Evolutionary conservation across 2,797 vertebrate genomes (phyloP), one percentile per base, ranked within the genome.

Genomic region (Apogon hyalosoma): DNA sequence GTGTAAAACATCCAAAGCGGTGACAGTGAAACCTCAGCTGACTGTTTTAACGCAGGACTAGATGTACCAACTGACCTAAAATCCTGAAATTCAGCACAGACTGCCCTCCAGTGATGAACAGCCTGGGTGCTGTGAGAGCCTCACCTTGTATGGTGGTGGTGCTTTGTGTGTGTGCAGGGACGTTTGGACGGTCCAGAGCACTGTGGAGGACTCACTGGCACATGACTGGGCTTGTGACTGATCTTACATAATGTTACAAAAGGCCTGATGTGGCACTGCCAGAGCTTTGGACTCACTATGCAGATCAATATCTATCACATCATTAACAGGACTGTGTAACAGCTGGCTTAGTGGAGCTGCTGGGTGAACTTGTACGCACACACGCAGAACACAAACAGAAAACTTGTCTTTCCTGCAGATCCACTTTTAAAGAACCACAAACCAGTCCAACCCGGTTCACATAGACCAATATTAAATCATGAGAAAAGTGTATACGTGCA

Each of bases 111-210:
- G 21, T 33, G 62, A 50, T 49, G 63, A 59, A 28, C 60, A 50
- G 56, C 53, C 4, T 24, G 11, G 57, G 53, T 53, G 70, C 36
- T n/a, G 56, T 69, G 51, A 28, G 60, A 78, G 69, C 47, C 57
- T 82, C 77, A 82, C 85, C 87, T 89, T 89, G 88, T 88, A 88
- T 82, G 83, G 84, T 75, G 64, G 4, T 77, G 41, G 50, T 63
- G 73, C 55, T 73, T 40, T 59, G 57, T 62, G 47, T 36, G 43
- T 51, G 47, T 18, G 15, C 47, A 74, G 71, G 82, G 87, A 82
- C 80, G 73, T 86, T 69, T 74, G 83, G 82, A 68, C 68, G 31
- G 78, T 79, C 73, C 77, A 62, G 69, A 73, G 42, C 49, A 10
- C 60, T 69, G 70, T 47, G 38, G 6, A 71, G 73, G 75, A 51